Base-by-base conservation (phyloP, 2,113 vertebrate genomes). In the Carassius auratus region DNA sequence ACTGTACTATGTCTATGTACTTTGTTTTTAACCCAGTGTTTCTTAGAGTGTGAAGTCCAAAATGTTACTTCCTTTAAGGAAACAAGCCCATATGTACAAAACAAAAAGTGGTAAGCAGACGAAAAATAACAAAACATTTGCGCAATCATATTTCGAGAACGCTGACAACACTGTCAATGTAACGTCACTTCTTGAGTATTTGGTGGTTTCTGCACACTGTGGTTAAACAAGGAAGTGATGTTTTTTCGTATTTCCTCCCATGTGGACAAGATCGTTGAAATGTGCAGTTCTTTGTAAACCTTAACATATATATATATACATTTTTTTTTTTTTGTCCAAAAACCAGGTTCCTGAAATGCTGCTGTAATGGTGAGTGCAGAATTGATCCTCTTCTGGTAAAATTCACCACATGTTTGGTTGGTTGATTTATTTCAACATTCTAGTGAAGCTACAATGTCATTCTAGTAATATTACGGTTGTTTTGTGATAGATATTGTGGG, bases 301-400 rank as follows among this genome's bases (percentile, higher is more conserved):
- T 23, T 21, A 42, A 21, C 17, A 19, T 61, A 78, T 38, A 26
- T 26, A 26, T 26, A 26, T 26, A 26, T 26, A 26, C 1, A 26
- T 26, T 1, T 26, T 26, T 33, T 45, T 45, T 8, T 15, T 33
- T 76, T 57, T 30, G 26, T 57, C 48, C 15, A 19, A 14, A 55
- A 78, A 21, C 14, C 33, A 8, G 52, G 3, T 14, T 61, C 12
- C 21, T 79, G 5, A 42, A 62, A 15, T 10, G 1, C 19, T 9
- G 17, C 33, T 4, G 55, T 42, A 42, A 79, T 79, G 76, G 76
- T 79, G 57, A 79, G 55, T 52, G 52, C n/a, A 4, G 33, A 78
- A 42, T 23, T 23, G 9, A 78, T 78, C 1, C 8, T 61, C 52
- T 55, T 55, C 15, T 1, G 14, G 15, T 6, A 57, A 19, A 7